Evolutionary conservation across 1,140 invertebrate species (phyloP).

Genomic region (Patella vulgata): DNA sequence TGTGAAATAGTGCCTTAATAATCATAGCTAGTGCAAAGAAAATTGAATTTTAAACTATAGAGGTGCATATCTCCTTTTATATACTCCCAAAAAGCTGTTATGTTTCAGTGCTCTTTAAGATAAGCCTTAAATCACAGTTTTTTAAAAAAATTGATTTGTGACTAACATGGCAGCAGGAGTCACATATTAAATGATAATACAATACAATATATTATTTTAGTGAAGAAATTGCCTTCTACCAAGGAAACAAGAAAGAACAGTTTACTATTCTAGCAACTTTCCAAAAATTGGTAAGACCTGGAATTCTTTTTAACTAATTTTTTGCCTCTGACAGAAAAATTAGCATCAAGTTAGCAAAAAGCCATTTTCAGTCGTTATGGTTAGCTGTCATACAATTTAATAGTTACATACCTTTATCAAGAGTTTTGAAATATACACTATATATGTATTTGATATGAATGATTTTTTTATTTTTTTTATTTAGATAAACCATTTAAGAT

Average conservation of each 20-base stretch:
- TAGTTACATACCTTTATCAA: background rate
- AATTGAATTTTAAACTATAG: no score
- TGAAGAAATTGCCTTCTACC: conserved; percentile 98
- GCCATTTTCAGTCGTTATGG: background rate
- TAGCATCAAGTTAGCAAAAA: conserved; percentile 73
- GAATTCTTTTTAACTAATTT: conserved; percentile 63
- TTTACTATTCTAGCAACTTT: conserved; percentile 88
- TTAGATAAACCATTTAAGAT: conserved; percentile 81
- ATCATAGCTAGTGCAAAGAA: no score
- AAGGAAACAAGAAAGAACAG: conserved; percentile 91
- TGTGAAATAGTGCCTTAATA: no score
- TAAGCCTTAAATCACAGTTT: no score
- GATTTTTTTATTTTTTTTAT: conserved; percentile 33
- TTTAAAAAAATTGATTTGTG: no score
- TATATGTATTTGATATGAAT: no score
- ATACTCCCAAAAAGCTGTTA: no score
- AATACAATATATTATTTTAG: conserved; percentile 62
- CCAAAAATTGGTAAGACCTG: conserved; percentile 80
- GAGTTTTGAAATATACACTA: background rate
- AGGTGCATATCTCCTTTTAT: no score
- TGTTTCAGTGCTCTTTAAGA: no score
- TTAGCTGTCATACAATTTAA: background rate
- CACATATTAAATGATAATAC: no score
- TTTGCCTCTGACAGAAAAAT: no score
- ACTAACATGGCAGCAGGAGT: no score